Evolutionary conservation across 2,797 vertebrate genomes (phyloP), one percentile per base, ranked within the genome.

Genomic region (Fringilla coelebs): DNA sequence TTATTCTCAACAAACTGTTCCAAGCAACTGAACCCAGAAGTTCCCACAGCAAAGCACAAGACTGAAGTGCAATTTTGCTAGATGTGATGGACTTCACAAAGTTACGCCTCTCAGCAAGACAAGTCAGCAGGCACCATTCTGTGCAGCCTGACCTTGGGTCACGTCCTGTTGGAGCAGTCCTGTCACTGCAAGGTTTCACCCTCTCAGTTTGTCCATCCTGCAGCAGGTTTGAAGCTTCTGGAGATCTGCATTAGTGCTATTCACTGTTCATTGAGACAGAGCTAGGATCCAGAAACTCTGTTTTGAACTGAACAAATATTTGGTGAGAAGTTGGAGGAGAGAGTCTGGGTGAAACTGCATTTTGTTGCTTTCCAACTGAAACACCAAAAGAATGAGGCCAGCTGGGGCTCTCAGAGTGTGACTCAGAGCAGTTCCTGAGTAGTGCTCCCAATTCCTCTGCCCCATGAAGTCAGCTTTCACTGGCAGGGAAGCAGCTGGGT

Each of bases 151-250:
- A 79, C 31, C 45, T 52, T 13, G 40, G 36, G 19, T 70, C 65
- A 29, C 0, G 0, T 19, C 76, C 16, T 3, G 4, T 7, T 38
- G 36, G 29, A 66, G 17, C 25, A 51, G 11, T 6, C 43, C 34
- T 70, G 51, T 20, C 38, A 25, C 26, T 38, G 7, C 5, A 4
- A 11, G 11, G 41, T 10, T 76, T 84, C 66, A 51, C 73, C 45
- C 17, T 63, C 80, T 70, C 36, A 19, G 22, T 15, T 14, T 55
- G 17, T 43, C 48, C 58, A 17, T 36, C 34, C 36, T 55, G n/a
- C 17, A 66, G 40, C 3, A 32, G 17, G 13, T 46, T 88, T 34
- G 65, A 68, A 68, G 10, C 38, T 76, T 32, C 32, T 83, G 46
- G 66, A 75, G 45, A 46, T 32, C n/a, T 41, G 24, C 21, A 67